phyloP scores from a whole-genome alignment of 1,140 invertebrate genomes.

The Sinella curviseta region DNA sequence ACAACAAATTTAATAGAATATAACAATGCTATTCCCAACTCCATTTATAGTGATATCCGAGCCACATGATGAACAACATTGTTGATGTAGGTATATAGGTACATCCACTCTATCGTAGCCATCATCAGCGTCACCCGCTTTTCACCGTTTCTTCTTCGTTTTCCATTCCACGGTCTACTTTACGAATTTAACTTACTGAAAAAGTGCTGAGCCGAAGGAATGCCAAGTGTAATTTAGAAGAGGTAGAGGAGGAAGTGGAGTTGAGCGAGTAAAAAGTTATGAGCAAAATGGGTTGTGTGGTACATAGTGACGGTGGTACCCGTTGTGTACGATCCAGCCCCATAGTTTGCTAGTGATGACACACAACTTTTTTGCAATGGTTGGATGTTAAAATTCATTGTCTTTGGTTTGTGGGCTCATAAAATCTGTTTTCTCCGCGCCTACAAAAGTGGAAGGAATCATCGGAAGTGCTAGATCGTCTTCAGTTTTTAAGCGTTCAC shows the following conservation, averaged over 20 bases:
- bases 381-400: slow-evolving; percentile 12
- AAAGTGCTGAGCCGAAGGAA: slow-evolving; percentile 9
- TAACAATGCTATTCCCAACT: too few species aligned
- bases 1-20: too few species aligned
- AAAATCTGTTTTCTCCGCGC: background rate
- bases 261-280: background rate
- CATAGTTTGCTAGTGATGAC: background rate
- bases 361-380: background rate
- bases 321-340: too few species aligned
- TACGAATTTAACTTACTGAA: background rate
- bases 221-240: slow-evolving; percentile 9
- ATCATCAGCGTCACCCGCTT: too few species aligned
- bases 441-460: background rate
- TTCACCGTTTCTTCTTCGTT: background rate
- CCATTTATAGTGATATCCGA: too few species aligned
- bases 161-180: too few species aligned
- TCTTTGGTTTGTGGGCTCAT: slow-evolving; percentile 12
- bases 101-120: too few species aligned
- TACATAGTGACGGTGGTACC: too few species aligned
- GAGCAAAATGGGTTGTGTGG: too few species aligned
- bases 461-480: background rate
- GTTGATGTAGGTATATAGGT: too few species aligned
- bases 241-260: background rate
- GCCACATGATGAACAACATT: too few species aligned
- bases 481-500: background rate